A percentile compares a stretch with the other conserved stretches of the same genome.
These are phyloP conservation scores for Dorcus parallelipipedus DNA, from an alignment of 2,888 invertebrate genomes.

Conservation along the genomic window DNA sequence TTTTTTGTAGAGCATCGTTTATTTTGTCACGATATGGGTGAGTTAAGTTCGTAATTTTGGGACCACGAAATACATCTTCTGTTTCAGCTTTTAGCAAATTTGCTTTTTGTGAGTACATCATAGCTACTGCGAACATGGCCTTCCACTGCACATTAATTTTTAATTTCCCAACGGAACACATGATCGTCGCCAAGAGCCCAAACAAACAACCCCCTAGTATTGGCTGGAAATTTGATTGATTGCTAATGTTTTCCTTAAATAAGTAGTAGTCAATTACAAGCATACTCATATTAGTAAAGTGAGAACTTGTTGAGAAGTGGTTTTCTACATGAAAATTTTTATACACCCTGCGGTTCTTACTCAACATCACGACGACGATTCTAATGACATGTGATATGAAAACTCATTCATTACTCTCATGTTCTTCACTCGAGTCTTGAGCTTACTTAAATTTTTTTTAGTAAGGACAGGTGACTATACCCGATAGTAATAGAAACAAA, in stretches of 20 bases:
- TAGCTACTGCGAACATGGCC: slow-evolving; percentile 89
- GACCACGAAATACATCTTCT: not conserved
- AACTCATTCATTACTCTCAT: too few relatives aligned
- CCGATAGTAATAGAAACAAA: too few relatives aligned
- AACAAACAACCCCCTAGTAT: slow-evolving; percentile 17
- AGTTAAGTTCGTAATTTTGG: slow-evolving; percentile 38
- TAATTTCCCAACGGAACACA: slow-evolving; percentile 80
- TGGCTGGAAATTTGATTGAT: slow-evolving; percentile 28
- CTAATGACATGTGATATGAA: too few relatives aligned
- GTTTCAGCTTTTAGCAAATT: slow-evolving; percentile 88
- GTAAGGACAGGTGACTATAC: too few relatives aligned
- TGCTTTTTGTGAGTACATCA: slow-evolving; percentile 88
- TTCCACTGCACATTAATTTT: slow-evolving; percentile 85
- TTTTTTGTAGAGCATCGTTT: slow-evolving; percentile 89
- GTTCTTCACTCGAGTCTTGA: too few relatives aligned
- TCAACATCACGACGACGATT: too few relatives aligned
- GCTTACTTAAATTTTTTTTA: too few relatives aligned
- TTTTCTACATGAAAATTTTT: not conserved
- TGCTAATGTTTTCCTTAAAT: not conserved
- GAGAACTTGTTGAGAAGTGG: too few relatives aligned
- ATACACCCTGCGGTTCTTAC: not conserved
- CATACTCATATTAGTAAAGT: too few relatives aligned
- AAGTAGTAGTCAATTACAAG: slow-evolving; percentile 10
- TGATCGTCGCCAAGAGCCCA: slow-evolving; percentile 65
- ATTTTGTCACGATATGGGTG: slow-evolving; percentile 86